Base-by-base conservation (phyloP, 2,113 vertebrate species). In the Stictonetta naevosa region DNA sequence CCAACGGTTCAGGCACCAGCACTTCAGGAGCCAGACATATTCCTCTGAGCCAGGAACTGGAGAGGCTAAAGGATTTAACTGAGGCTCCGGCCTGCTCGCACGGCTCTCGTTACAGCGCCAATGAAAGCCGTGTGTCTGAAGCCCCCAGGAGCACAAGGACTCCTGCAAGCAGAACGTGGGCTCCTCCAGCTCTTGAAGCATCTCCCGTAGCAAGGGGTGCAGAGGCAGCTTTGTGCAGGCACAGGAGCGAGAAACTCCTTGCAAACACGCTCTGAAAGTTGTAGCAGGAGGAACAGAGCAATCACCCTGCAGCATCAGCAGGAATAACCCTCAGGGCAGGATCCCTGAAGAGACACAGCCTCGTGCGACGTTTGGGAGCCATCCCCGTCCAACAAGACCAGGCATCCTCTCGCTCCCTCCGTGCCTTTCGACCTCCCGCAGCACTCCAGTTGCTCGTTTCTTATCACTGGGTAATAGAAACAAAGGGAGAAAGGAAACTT, bases 401-500 rank as follows among this genome's bases (percentile, higher is more conserved):
- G 0, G 10, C 34, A 46, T 17, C 52, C 38, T 34, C 74, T 75
- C 36, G 2, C 62, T 60, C 78, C 26, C 69, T 66, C 77, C 76
- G 22, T 13, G 5, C 15, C 69, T 44, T 69, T 20, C 0, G 0
- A 62, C 71, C 60, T 90, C 85, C 56, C 82, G 67, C 46, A 67
- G 75, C 75, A 83, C 72, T 46, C 34, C 50, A 38, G 68, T 48
- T 86, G 80, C 83, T 84, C 74, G 46, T 71, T 95, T 86, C 88
- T 93, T 66, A 91, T 76, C 83, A 25, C 36, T 6, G 25, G 36
- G 64, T 58, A n/a, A 62, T n/a, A 40, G 73, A 91, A 94, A 95
- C 66, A 92, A 96, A 92, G 31, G 56, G 75, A 29, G 48, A 67
- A 88, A 94, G 88, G 95, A 93, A 92, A 75, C 31, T 86, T 40